phyloP scores from a whole-genome alignment of 2,888 invertebrate genomes.

The Mechanitis mazaeus region DNA sequence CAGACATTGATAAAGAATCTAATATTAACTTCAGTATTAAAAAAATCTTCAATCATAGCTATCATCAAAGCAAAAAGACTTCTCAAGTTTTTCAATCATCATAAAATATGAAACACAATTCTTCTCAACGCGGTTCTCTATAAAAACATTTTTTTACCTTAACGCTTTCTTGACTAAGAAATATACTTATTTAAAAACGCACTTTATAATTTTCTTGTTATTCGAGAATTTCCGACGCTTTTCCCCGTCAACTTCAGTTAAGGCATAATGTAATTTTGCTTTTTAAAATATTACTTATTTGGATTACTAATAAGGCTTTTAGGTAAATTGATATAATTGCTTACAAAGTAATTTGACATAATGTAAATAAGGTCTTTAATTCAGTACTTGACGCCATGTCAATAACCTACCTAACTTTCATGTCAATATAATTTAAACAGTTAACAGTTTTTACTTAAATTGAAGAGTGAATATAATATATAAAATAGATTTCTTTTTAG shows the following conservation, averaged over 20 bases:
- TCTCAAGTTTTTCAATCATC: conserved; percentile 6
- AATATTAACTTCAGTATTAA: neutral
- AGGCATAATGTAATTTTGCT: conserved; percentile 23
- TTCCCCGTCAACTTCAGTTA: conserved; percentile 28
- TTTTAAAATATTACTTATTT: conserved; percentile 26
- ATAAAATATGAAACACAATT: conserved; percentile 6
- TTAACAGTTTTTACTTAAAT: too few species aligned
- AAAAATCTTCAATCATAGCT: neutral
- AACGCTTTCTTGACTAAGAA: conserved; percentile 21
- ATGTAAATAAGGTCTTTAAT: conserved; percentile 10
- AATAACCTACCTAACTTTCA: too few species aligned
- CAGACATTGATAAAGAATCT: neutral
- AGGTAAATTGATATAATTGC: conserved; percentile 10
- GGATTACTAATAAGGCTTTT: conserved; percentile 13
- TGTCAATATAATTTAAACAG: too few species aligned
- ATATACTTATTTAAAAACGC: conserved; percentile 20
- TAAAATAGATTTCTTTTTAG: too few species aligned
- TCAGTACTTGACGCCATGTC: neutral
- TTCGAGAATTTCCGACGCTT: conserved; percentile 21
- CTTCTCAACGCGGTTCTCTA: conserved; percentile 12
- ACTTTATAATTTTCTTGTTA: conserved; percentile 23
- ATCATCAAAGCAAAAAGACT: neutral
- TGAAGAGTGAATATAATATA: too few species aligned
- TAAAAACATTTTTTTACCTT: conserved; percentile 21
- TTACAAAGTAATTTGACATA: conserved; percentile 13